Base-by-base conservation (phyloP, 1,140 invertebrate species). In the Polypedilum pembai region DNA sequence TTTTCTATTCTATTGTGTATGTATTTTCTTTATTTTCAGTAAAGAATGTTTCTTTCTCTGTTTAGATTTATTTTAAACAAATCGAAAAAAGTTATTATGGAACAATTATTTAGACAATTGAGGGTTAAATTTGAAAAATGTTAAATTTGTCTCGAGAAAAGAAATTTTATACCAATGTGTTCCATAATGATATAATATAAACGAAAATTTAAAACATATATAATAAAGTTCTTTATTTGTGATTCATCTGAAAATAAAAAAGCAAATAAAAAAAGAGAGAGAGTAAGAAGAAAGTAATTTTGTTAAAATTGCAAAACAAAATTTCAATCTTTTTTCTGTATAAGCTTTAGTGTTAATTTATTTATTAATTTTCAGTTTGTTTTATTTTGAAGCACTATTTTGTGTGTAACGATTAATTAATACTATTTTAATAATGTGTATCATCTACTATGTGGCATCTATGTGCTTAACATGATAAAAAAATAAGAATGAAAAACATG, bases 181-280 rank as follows among this genome's bases (percentile, higher is more conserved):
- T 56, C 45, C 45, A 56, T 56, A 56, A 56, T 15, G 45, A 56
- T 56, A 56, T n/a, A n/a, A 56, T n/a, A 56, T 56, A 56, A 56
- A 33, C 24, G 24, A 33, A 33, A 33, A 33, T 33, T 33, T 33
- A 33, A 33, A 33, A 33, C 24, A 33, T 33, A 33, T 33, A 33
- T n/a, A n/a, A n/a, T n/a, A n/a, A n/a, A n/a, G n/a, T n/a, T n/a
- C n/a, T n/a, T n/a, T n/a, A n/a, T n/a, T n/a, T n/a, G n/a, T n/a
- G n/a, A n/a, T 33, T 33, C 24, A 3, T 5, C 24, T 33, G 24
- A 33, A 33, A 33, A 33, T 3, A 33, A 33, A 33, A 33, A 33
- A 3, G 24, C n/a, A n/a, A 33, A 33, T 56, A 56, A 45, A 15
- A 8, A 45, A 8, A 45, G 8, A 3, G 15, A 56, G 45, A 56